Percentiles rank a stretch among this genome's conserved stretches.
phyloP scores from a whole-genome alignment of 2,888 invertebrate species.

The Calliopum simillimum region DNA sequence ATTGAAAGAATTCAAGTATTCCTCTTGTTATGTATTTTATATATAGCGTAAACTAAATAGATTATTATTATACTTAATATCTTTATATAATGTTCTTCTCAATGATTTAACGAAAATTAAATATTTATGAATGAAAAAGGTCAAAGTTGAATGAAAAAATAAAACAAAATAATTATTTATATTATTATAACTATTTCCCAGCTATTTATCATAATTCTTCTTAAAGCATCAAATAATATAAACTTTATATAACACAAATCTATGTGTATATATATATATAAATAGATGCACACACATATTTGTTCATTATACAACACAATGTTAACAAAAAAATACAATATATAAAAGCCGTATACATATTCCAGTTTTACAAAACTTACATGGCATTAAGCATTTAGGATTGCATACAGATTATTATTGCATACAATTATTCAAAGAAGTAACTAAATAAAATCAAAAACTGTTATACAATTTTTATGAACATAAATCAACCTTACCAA shows the following conservation, averaged over 20 bases:
- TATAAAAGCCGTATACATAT: not conserved
- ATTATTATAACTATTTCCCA: not conserved
- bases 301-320: constrained; percentile 12
- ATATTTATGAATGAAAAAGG: not conserved
- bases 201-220: not conserved
- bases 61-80: constrained; percentile 16
- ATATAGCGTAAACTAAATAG: constrained; percentile 11
- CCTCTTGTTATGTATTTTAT: constrained; percentile 24
- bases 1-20: constrained; percentile 18
- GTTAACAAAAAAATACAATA: constrained; percentile 9
- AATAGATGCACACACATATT: constrained; percentile 12
- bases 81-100: constrained; percentile 24
- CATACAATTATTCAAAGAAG: not conserved
- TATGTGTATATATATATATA: not conserved
- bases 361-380: not conserved
- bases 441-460: constrained; percentile 1
- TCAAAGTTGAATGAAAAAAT: constrained; percentile 4
- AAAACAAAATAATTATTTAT: not conserved
- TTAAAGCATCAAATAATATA: not conserved
- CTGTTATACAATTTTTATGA: not conserved
- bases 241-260: not conserved
- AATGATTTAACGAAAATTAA: constrained; percentile 5
- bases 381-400: not conserved
- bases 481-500: not conserved
- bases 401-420: constrained; percentile 2